Base-by-base conservation (phyloP, 1,140 invertebrate genomes). In the Ectropis grisescens region DNA sequence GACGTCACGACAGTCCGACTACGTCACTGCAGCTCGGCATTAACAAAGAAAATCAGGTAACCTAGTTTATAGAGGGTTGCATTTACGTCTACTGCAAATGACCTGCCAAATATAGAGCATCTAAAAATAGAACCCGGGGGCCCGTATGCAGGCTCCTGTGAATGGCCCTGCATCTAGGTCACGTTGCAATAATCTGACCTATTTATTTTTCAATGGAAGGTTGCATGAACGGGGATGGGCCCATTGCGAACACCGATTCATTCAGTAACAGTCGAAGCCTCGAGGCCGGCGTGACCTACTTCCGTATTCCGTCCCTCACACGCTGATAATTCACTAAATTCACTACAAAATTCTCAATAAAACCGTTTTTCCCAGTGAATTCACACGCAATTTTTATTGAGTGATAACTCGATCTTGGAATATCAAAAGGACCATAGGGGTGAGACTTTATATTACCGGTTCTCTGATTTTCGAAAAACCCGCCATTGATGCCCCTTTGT, bases 181-280 rank as follows among this genome's bases (percentile, higher is more conserved):
- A 69, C 70, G 58, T 59, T 76, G 75, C 75, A 80, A 75, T 76
- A 61, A 75, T 75, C 59, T 80, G 71, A 80, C 75, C 75, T 76
- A 80, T 65, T 59, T 80, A 74, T 74, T 72, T 75, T 76, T 80
- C 69, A 80, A 80, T 80, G 75, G 67, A 43, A 54, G 58, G 59
- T 45, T 52, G 65, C 57, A 72, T 79, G 74, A 75, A 80, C 69
- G 69, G 58, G 16, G 16, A n/a, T 8, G 16, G 8, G 16, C 16
- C 16, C 16, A 19, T n/a, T n/a, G n/a, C n/a, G n/a, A n/a, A n/a
- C n/a, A n/a, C n/a, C n/a, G n/a, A n/a, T n/a, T n/a, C n/a, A n/a
- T 80, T 80, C 75, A 80, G 71, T 75, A 76, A 67, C 64, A 49
- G 47, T 39, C 64, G 59, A 66, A 65, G 47, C 52, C 57, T 59